Percentiles rank a stretch among this genome's conserved stretches.
These are phyloP conservation scores for Pristionchus pacificus DNA, from an alignment of 1,140 invertebrate genomes.

Conservation along the genomic window DNA sequence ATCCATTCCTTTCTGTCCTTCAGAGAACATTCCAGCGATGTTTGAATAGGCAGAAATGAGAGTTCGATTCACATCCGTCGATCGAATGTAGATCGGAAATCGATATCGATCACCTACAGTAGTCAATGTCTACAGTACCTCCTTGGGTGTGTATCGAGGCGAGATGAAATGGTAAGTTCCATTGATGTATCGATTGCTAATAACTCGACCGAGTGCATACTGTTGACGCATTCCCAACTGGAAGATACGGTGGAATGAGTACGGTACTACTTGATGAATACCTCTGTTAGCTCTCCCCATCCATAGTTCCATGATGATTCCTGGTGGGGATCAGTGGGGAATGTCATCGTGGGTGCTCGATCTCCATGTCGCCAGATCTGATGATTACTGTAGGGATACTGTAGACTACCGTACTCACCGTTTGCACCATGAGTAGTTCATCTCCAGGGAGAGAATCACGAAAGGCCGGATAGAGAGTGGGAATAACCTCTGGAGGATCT, in stretches of 20 bases:
- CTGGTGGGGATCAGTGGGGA: conserved; percentile 38
- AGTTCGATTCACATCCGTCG: conserved; percentile 34
- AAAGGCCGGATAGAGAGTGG: neutral
- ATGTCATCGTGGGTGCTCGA: conserved; percentile 34
- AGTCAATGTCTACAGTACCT: conserved; percentile 9
- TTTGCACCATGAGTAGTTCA: conserved; percentile 18
- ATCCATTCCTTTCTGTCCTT: conserved; percentile 27
- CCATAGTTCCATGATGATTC: conserved; percentile 43
- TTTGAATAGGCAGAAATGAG: conserved; percentile 30
- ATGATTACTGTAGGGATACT: neutral
- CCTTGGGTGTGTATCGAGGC: conserved; percentile 28
- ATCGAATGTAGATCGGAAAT: conserved; percentile 31
- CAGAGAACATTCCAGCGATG: conserved; percentile 39
- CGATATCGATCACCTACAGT: neutral
- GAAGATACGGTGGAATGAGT: neutral
- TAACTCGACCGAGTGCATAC: conserved; percentile 33
- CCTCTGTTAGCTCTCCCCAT: conserved; percentile 43
- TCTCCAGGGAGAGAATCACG: neutral
- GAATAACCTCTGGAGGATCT: conserved; percentile 6
- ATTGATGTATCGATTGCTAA: conserved; percentile 35
- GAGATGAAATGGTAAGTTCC: conserved; percentile 24
- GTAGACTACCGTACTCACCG: neutral
- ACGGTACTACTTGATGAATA: neutral
- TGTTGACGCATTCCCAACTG: conserved; percentile 46
- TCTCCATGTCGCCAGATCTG: conserved; percentile 40